Evolutionary conservation across 1,140 invertebrate species (phyloP), one percentile per base, ranked within the genome.

Genomic region (Aphidius gifuensis): DNA sequence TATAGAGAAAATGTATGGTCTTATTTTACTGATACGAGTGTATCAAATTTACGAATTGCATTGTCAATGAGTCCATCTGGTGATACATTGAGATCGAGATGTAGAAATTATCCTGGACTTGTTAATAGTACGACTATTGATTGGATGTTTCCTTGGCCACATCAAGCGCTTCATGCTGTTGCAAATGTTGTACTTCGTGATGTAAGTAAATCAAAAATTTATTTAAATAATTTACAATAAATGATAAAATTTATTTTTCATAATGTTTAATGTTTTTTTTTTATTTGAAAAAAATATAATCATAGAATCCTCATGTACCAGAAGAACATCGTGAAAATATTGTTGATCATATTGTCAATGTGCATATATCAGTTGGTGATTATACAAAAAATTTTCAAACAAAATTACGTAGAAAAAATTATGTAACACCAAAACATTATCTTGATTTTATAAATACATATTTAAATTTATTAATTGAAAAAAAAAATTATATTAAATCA

Each of bases 101-200:
- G 94, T 68, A 83, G 93, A 54, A 94, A 89, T 80, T 97, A 96
- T 77, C 94, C 94, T 0, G 93, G 93, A 0, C 81, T 98, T 1
- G 90, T 97, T 21, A 96, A 94, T 72, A 95, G 92, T 72, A 94
- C 92, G 4, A 94, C 91, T 9, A 94, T 97, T 56, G 92, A 98
- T 78, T 97, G 94, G 93, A 90, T 96, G 64, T 90, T 92, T 71
- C 87, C 92, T 0, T 97, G 95, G 94, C 93, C 94, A 1, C 85
- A 88, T 62, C 92, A 96, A 79, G 93, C 94, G 3, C 73, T 97
- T 16, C 82, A 88, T 50, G 90, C 92, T 1, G 93, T 97, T 7
- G 93, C 93, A 6, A 89, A 88, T 55, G 87, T 91, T 5, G 91
- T 90, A 69, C 81, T 95, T 0, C 86, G 85, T 70, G 85, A 80